Base-by-base conservation (phyloP, 2,113 vertebrate species). In the Sialia sialis region DNA sequence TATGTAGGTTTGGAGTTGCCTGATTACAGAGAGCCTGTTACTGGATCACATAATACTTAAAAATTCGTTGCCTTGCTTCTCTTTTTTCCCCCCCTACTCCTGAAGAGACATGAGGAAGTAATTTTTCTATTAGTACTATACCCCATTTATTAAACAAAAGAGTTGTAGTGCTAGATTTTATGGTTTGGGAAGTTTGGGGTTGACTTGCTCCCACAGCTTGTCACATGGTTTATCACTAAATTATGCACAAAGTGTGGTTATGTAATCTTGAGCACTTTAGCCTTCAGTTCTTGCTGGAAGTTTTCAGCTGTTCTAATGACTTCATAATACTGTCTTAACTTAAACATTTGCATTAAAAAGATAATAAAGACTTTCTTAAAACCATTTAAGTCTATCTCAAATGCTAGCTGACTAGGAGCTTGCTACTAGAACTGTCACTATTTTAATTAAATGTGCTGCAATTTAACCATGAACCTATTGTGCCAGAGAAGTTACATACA, bases 391-490 rank as follows among this genome's bases (percentile, higher is more conserved):
- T 20, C 18, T 11, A 19, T 74, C 30, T 85, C 41, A 60, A 48
- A 72, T 68, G 34, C 46, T 75, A 43, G 16, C 49, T 95, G 55
- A 69, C 38, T 58, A 64, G 46, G 54, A 93, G 41, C 51, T 88
- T 2, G 0, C 55, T 64, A 9, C 60, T 85, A 30, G 30, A 93
- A 36, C 74, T 90, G 79, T 87, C 75, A 75, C 41, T 75, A n/a
- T 75, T 89, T 51, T 48, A 55, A 43, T 87, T 90, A 86, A 93
- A 91, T 69, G 44, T 78, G 60, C 74, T 85, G 78, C 90, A 83
- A 67, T 96, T 93, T 91, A 94, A 80, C 79, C 60, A 94, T 70
- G 64, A 94, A 66, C 46, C 17, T 68, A 3, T 90, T 89, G 51
- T 85, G 27, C 77, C 73, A n/a, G 68, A 59, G 75, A 92, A 86